These are phyloP conservation scores for Alces alces DNA, from an alignment of 2,113 vertebrate species.

Conservation along the genomic window DNA sequence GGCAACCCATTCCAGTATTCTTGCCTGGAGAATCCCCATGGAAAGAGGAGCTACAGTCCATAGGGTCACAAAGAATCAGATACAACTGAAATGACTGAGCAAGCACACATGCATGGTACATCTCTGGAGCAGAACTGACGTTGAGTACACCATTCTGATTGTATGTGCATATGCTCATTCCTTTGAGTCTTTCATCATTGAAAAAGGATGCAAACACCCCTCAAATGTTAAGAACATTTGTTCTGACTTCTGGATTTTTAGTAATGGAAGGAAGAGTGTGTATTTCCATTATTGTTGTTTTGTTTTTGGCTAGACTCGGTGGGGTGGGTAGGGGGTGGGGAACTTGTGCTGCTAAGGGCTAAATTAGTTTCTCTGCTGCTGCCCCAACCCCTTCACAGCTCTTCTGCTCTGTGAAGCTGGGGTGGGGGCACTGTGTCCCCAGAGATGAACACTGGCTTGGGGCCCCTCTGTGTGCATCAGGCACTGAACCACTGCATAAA, in stretches of 20 bases:
- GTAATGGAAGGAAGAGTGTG: not conserved
- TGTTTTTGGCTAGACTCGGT: not conserved
- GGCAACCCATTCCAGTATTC: not conserved
- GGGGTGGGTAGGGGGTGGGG: not conserved
- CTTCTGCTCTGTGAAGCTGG: not conserved
- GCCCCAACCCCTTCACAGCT: not conserved
- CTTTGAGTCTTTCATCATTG: not conserved
- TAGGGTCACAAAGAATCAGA: not conserved
- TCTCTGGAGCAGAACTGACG: not conserved
- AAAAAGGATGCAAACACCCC: not conserved
- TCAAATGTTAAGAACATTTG: not conserved
- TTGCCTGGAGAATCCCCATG: not conserved
- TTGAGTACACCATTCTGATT: not conserved
- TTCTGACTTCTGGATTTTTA: not conserved
- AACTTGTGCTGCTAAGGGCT: not conserved
- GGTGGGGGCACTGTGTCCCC: not conserved
- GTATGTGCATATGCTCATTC: not conserved
- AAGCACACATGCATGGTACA: fast-evolving
- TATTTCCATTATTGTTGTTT: not conserved
- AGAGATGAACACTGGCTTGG: not conserved
- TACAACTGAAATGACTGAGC: not conserved
- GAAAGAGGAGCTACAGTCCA: not conserved
- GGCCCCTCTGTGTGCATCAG: not conserved
- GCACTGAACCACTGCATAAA: not conserved
- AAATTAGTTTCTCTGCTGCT: not conserved